These are phyloP conservation scores for Coenonympha arcania DNA, from an alignment of 2,888 invertebrate species.

Conservation along the genomic window DNA sequence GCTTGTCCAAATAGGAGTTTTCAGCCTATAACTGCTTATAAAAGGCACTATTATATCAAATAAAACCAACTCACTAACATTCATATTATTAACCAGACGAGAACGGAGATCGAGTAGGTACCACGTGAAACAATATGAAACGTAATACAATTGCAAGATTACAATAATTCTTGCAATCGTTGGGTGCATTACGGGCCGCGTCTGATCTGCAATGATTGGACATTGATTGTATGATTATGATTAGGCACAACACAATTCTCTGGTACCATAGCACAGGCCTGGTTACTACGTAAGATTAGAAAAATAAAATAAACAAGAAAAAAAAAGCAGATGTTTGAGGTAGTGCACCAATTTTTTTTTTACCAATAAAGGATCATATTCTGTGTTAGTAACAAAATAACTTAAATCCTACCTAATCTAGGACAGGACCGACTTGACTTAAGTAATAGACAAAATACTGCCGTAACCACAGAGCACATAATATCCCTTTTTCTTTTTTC, in stretches of 20 bases:
- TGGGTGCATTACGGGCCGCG: constrained; percentile 39
- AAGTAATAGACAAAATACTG: too few species aligned
- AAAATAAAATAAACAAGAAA: constrained; percentile 5
- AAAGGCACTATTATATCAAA: background rate
- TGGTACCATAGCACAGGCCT: constrained; percentile 10
- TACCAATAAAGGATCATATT: too few species aligned
- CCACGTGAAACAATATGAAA: constrained; percentile 44
- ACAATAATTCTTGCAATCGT: constrained; percentile 49
- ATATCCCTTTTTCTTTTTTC: too few species aligned
- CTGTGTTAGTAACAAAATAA: too few species aligned
- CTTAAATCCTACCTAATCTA: too few species aligned
- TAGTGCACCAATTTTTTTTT: too few species aligned
- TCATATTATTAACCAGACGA: too few species aligned
- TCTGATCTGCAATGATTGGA: constrained; percentile 42
- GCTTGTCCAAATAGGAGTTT: too few species aligned
- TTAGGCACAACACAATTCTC: constrained; percentile 17
- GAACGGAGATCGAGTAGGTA: constrained; percentile 29
- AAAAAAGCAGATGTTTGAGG: too few species aligned
- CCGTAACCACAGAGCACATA: too few species aligned
- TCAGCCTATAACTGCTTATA: background rate
- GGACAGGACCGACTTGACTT: too few species aligned
- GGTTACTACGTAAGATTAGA: constrained; percentile 14
- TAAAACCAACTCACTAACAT: background rate
- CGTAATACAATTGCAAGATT: constrained; percentile 45
- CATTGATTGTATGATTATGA: constrained; percentile 38